These are phyloP conservation scores for Porites australiensis DNA, from an alignment of 64 coral and sea anemone genomes.

Conservation along the genomic window DNA sequence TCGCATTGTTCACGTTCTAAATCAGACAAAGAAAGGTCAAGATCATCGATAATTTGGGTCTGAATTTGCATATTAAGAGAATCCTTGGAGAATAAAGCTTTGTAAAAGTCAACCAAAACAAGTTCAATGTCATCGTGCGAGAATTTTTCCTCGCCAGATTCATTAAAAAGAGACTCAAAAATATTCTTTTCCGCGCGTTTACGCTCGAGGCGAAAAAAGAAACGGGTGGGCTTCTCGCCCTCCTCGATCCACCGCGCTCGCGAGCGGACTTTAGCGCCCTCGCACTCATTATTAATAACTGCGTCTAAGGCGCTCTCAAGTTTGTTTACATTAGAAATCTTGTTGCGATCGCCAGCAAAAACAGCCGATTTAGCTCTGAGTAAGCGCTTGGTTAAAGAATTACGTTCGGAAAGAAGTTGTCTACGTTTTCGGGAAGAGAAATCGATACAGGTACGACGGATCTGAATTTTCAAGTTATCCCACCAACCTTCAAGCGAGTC, in stretches of 20 bases:
- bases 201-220: conserved; percentile 13
- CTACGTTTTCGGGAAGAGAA: not conserved
- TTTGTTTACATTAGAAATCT: no score
- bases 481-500: conserved; percentile 42
- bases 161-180: not conserved
- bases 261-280: not conserved
- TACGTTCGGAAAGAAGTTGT: not conserved
- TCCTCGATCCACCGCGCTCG: conserved; percentile 28
- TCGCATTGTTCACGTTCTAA: not conserved
- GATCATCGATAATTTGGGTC: not conserved
- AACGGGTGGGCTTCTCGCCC: conserved; percentile 4
- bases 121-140: not conserved
- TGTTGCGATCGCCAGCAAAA: not conserved
- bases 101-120: not conserved
- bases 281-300: not conserved
- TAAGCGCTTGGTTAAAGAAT: not conserved
- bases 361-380: not conserved
- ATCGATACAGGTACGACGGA: not conserved
- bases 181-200: not conserved
- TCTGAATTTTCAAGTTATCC: conserved; percentile 24
- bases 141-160: not conserved
- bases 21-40: not conserved
- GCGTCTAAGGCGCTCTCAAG: not conserved
- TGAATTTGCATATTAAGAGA: not conserved
- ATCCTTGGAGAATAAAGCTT: not conserved